These are phyloP conservation scores for Protonemura montana DNA, from an alignment of 2,888 invertebrate genomes.

Conservation along the genomic window DNA sequence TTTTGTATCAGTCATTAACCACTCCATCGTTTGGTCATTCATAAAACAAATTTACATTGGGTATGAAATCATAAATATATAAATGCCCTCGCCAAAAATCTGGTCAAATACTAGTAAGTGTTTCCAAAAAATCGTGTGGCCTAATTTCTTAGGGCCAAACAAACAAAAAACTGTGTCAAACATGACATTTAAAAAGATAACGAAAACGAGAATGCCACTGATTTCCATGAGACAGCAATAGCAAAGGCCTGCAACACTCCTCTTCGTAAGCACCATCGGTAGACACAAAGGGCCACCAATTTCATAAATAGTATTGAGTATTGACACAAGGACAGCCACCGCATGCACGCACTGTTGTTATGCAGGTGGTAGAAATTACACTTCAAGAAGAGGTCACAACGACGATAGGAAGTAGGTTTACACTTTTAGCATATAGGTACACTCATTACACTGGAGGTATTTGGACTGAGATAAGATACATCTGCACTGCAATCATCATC, in stretches of 20 bases:
- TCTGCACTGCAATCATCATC: not conserved
- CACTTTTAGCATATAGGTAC: not conserved
- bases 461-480: not conserved
- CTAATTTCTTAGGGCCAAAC: not conserved
- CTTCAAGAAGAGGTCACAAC: not conserved
- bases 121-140: not conserved
- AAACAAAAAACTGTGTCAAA: not conserved
- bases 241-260: not conserved
- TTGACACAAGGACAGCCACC: not conserved
- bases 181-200: not conserved
- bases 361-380: not conserved
- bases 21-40: not conserved
- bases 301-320: not conserved
- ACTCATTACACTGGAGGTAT: not conserved
- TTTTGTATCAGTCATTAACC: not conserved
- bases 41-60: not conserved
- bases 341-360: not conserved
- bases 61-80: not conserved
- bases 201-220: not conserved
- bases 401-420: not conserved
- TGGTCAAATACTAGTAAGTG: not conserved
- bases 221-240: not conserved
- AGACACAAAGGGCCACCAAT: not conserved
- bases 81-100: not conserved
- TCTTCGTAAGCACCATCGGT: not conserved